Evolutionary conservation across 2,797 vertebrate species (phyloP).

Genomic region (Ara ararauna): DNA sequence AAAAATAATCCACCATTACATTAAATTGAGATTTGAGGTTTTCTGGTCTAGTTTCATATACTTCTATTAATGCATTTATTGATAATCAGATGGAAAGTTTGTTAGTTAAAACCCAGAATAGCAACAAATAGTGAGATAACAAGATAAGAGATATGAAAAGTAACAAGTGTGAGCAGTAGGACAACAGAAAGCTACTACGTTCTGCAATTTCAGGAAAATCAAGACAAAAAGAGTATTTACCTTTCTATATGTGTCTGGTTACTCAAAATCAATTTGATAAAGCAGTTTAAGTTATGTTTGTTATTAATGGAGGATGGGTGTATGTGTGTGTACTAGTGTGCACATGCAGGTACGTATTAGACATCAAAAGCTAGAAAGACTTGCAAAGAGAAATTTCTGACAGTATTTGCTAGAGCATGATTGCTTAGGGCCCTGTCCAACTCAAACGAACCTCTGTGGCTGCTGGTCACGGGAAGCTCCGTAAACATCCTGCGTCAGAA

Average conservation of each 20-base stretch:
- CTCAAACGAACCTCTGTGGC: not conserved
- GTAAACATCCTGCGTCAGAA: not conserved
- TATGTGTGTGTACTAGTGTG: fast-evolving
- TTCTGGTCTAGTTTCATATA: not conserved
- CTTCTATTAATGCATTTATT: not conserved
- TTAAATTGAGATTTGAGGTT: not conserved
- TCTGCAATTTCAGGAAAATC: not conserved
- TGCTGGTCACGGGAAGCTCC: not conserved
- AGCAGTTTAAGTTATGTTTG: not conserved
- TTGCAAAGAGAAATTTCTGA: not conserved
- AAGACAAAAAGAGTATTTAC: not conserved
- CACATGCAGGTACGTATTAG: not conserved
- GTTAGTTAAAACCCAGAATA: not conserved
- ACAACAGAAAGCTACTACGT: fast-evolving
- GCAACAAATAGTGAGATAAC: not conserved
- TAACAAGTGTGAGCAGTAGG: not conserved
- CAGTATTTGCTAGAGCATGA: not conserved
- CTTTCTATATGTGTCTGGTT: not conserved
- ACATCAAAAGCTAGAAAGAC: not conserved
- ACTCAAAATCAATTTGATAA: not conserved
- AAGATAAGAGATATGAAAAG: not conserved
- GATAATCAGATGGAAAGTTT: not conserved
- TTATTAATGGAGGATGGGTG: not conserved
- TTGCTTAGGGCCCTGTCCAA: constrained; percentile 47
- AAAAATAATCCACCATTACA: not conserved